Evolutionary conservation across 1,140 invertebrate genomes (phyloP).

Genomic region (Drosophila rufa): DNA sequence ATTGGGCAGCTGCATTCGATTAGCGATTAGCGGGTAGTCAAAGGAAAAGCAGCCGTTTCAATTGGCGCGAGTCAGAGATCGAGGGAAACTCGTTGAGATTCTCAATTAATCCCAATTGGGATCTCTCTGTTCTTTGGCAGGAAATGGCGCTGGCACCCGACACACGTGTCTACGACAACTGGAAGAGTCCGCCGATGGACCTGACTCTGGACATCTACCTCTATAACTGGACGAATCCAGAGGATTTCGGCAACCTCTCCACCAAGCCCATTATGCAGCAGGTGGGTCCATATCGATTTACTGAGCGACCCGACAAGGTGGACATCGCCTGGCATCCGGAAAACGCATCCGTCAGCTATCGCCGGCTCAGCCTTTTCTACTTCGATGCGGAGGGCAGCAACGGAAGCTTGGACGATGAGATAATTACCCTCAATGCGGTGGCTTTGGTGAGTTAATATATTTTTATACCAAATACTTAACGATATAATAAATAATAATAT

Average conservation of each 20-base stretch:
- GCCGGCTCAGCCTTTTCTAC: constrained; percentile 90
- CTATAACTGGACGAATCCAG: constrained; percentile 93
- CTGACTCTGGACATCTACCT: constrained; percentile 91
- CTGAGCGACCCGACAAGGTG: constrained; percentile 89
- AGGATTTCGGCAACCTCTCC: constrained; percentile 86
- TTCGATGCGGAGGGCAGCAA: constrained; percentile 91
- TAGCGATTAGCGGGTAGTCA: constrained; percentile 49
- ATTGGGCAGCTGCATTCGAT: constrained; percentile 62
- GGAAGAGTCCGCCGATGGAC: constrained; percentile 91
- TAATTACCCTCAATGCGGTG: constrained; percentile 93
- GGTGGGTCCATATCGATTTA: constrained; percentile 91
- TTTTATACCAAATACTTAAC: no score
- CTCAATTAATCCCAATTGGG: constrained; percentile 72
- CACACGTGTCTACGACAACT: constrained; percentile 88
- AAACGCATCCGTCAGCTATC: constrained; percentile 93
- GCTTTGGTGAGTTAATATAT: constrained; percentile 89
- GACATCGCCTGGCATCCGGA: constrained; percentile 89
- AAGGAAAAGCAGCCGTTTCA: constrained; percentile 52
- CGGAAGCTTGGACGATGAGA: constrained; percentile 90
- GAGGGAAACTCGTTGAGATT: constrained; percentile 59
- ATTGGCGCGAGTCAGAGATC: constrained; percentile 33
- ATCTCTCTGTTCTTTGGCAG: constrained; percentile 82
- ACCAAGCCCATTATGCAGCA: constrained; percentile 89
- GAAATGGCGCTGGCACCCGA: constrained; percentile 87
- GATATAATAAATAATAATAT: no score